Conservation (phyloP, 2,888 invertebrate species). For the Stratiomys singularior region DNA sequence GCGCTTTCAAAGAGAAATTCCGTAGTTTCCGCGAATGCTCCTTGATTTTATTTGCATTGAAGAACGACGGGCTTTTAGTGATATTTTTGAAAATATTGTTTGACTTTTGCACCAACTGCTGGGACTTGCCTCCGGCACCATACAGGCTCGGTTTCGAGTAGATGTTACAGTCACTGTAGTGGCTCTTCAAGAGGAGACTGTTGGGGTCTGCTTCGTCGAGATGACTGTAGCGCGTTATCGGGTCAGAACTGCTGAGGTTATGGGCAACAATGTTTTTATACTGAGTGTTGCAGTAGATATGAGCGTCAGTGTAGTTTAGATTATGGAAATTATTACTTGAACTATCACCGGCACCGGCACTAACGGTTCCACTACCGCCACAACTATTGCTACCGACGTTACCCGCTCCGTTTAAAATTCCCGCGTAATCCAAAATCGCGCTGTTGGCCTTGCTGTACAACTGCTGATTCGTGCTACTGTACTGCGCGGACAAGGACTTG, state of each 20-base stretch:
- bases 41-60: constrained; percentile 64
- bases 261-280: constrained; percentile 54
- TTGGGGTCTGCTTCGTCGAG: constrained; percentile 52
- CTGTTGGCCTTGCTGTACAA: constrained; percentile 49
- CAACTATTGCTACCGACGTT: constrained; percentile 52
- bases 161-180: constrained; percentile 63
- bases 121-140: constrained; percentile 47
- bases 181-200: constrained; percentile 59
- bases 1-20: constrained; percentile 60
- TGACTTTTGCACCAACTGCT: constrained; percentile 63
- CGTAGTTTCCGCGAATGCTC: constrained; percentile 64
- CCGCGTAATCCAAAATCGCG: constrained; percentile 56
- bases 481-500: constrained; percentile 33
- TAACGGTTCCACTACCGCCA: constrained; percentile 48
- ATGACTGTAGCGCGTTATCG: constrained; percentile 57
- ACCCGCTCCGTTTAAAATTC: constrained; percentile 52
- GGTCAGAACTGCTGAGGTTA: constrained; percentile 59
- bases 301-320: constrained; percentile 51
- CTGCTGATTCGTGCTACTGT: constrained; percentile 37
- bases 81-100: constrained; percentile 64
- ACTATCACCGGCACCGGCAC: constrained; percentile 43
- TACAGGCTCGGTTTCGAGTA: constrained; percentile 58
- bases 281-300: constrained; percentile 54
- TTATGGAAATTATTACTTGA: constrained; percentile 53
- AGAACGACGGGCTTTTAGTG: constrained; percentile 64